Evolutionary conservation across 2,797 vertebrate genomes (phyloP).

Genomic region (Tenualosa thibaudeaui): DNA sequence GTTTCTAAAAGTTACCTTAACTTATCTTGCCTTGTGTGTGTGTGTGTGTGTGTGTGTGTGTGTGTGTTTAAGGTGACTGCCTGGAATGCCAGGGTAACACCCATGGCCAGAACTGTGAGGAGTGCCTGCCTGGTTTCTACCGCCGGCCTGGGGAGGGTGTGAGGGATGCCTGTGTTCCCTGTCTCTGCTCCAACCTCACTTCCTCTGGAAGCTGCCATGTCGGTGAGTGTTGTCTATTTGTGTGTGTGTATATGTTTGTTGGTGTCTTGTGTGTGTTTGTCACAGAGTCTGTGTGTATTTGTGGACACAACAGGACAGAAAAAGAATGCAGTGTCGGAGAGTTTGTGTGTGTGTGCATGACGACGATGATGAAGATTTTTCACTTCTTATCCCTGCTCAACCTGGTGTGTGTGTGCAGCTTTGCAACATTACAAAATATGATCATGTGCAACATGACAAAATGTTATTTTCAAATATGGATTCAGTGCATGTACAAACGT

Average conservation of each 20-base stretch:
- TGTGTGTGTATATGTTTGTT: too few relatives aligned
- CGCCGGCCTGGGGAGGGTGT: conserved; percentile 50
- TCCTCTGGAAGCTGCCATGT: conserved; percentile 84
- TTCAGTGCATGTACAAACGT: not conserved
- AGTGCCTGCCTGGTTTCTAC: conserved; percentile 83
- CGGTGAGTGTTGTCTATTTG: conserved; percentile 70
- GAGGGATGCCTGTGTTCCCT: conserved; percentile 73
- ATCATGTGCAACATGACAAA: too few relatives aligned
- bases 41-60: not conserved
- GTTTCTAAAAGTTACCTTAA: too few relatives aligned
- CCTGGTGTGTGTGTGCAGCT: too few relatives aligned
- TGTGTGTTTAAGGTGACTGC: conserved; percentile 77
- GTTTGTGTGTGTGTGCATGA: too few relatives aligned
- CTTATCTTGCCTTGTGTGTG: not conserved
- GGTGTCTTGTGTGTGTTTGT: too few relatives aligned
- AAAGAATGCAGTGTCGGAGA: too few relatives aligned
- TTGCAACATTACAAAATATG: too few relatives aligned
- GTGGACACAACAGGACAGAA: too few relatives aligned
- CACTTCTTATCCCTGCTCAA: too few relatives aligned
- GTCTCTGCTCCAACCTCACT: conserved; percentile 85
- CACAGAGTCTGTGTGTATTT: too few relatives aligned
- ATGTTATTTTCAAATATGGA: not conserved
- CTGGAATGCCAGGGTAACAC: conserved; percentile 86
- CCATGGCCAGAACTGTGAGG: conserved; percentile 84
- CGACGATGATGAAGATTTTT: too few relatives aligned